Evolutionary conservation across 2,797 vertebrate genomes (phyloP).

Genomic region (Chrosomus eos): DNA sequence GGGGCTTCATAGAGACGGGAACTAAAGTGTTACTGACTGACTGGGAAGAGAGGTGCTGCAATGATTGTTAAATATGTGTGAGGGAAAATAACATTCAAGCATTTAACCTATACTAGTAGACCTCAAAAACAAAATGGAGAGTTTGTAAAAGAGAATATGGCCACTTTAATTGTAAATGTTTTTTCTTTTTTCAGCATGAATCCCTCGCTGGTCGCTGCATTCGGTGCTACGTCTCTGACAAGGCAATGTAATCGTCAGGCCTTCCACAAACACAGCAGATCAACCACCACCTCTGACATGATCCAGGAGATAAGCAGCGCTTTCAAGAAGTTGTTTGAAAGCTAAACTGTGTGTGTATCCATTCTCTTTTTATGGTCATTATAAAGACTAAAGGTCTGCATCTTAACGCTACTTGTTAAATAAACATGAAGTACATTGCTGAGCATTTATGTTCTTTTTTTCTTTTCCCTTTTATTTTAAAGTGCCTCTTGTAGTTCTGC

Average conservation of each 20-base stretch:
- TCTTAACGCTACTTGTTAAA: constrained; percentile 11
- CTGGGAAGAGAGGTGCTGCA: not conserved
- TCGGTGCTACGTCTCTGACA: constrained; percentile 90
- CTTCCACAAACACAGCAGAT: constrained; percentile 88
- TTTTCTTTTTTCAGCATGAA: constrained; percentile 76
- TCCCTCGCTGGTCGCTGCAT: constrained; percentile 90
- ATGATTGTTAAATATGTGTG: not conserved
- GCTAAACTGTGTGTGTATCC: constrained; percentile 71
- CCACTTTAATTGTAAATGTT: not conserved
- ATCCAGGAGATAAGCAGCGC: constrained; percentile 90
- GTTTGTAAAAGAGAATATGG: not conserved
- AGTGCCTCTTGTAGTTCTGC: constrained; percentile 56
- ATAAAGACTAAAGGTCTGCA: constrained; percentile 19
- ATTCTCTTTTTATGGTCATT: not conserved
- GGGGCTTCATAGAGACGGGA: not conserved
- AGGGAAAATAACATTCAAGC: not conserved
- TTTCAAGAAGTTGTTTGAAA: constrained; percentile 92
- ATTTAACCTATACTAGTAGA: not conserved
- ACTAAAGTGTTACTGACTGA: not conserved
- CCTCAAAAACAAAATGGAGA: not conserved
- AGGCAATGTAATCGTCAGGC: constrained; percentile 93
- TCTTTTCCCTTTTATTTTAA: constrained; percentile 37
- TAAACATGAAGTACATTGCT: constrained; percentile 31
- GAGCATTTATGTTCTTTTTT: not conserved
- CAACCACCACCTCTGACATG: constrained; percentile 95